Evolutionary conservation across 2,113 vertebrate species (phyloP), one percentile per base, ranked within the genome.

Genomic region (Noctilio leporinus): DNA sequence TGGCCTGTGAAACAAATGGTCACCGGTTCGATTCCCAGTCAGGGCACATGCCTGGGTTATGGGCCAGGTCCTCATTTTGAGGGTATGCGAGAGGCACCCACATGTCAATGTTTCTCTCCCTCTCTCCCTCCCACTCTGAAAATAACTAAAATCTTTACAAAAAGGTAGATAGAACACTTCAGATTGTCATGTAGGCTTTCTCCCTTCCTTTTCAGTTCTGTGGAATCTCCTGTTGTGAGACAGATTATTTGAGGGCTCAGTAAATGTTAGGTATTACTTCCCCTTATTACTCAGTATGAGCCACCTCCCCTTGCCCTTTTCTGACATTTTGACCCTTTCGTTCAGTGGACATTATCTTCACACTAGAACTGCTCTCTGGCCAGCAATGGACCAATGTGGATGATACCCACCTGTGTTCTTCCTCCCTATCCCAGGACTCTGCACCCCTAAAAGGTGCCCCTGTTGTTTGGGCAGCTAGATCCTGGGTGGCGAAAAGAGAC

Each of bases 341-440:
- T 40, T 59, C 33, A 10, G 0, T 4, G 62, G 5, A 4, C 67
- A 69, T 26, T 4, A 2, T 15, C 70, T 38, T 77, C 4, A 9
- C 15, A 49, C 16, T 28, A 57, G 65, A 87, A 16, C 30, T 47
- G 20, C 7, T 47, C 35, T 69, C 43, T 30, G 64, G 38, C 19
- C 53, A 38, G 28, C 30, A 45, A 19, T 11, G n/a, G 64, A 49
- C 64, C 22, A 17, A 5, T 0, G 5, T 10, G 14, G 11, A 49
- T 0, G 4, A 2, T 1, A 10, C 35, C 0, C 7, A 4, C 4
- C 35, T 33, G 47, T 45, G 59, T 57, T 15, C 70, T 65, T 69
- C 64, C 35, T 62, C 83, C 24, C 47, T 76, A 33, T 69, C 76
- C 80, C 64, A 45, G 93, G 40, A 51, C 38, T 53, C 49, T 57